These are phyloP conservation scores for Etheostoma perlongum DNA, from an alignment of 2,797 vertebrate species.

Conservation along the genomic window DNA sequence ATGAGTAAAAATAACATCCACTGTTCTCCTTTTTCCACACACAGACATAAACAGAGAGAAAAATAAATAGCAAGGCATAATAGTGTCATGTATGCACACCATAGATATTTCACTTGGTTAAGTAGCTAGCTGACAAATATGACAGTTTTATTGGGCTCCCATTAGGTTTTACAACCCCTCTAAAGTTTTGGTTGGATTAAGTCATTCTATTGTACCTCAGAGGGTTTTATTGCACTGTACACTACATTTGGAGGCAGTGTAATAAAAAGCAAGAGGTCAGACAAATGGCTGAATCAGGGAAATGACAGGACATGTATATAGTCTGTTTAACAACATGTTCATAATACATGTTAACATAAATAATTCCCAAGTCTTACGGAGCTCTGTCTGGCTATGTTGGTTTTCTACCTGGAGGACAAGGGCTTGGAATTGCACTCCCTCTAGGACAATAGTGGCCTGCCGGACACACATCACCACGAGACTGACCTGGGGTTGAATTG, in stretches of 20 bases:
- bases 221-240: slow-evolving; percentile 33
- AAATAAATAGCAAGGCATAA: not conserved
- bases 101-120: slow-evolving; percentile 41
- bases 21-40: not conserved
- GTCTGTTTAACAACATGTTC: slow-evolving; percentile 1
- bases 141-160: slow-evolving; percentile 62
- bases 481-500: slow-evolving; percentile 54
- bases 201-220: slow-evolving; percentile 33
- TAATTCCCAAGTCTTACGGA: not conserved
- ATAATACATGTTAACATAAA: not conserved
- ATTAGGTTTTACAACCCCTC: slow-evolving; percentile 61
- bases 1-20: slow-evolving; percentile 9
- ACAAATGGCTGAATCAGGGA: slow-evolving; percentile 20
- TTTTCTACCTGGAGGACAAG: slow-evolving; percentile 85
- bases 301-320: slow-evolving; percentile 1
- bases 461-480: slow-evolving; percentile 85
- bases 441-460: slow-evolving; percentile 86
- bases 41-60: not conserved
- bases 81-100: slow-evolving; percentile 5
- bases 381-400: not conserved
- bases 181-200: slow-evolving; percentile 55
- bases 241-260: slow-evolving; percentile 17
- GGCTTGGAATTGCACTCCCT: slow-evolving; percentile 79
- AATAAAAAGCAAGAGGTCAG: slow-evolving; percentile 49
- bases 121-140: slow-evolving; percentile 48